Evolutionary conservation across 2,888 invertebrate genomes (phyloP).

Genomic region (Nomada fabriciana): DNA sequence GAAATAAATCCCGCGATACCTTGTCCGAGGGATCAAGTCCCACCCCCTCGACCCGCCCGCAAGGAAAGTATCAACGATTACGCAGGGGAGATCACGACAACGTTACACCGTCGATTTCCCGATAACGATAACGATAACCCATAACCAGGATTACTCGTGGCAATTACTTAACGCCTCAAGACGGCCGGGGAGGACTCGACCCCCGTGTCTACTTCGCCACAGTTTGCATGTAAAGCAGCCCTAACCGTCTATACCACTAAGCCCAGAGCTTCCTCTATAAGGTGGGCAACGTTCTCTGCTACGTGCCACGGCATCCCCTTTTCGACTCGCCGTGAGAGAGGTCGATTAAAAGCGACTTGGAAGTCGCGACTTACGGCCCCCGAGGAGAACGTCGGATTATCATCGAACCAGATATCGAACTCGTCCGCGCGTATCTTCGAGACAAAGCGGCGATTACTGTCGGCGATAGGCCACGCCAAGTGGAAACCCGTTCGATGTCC

Average conservation of each 20-base stretch:
- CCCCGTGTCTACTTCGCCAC: slow-evolving; percentile 48
- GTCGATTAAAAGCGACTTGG: slow-evolving; percentile 67
- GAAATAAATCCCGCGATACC: not conserved
- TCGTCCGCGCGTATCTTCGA: slow-evolving; percentile 41
- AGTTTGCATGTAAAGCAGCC: slow-evolving; percentile 79
- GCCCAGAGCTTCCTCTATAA: not conserved
- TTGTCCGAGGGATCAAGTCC: not conserved
- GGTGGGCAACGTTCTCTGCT: slow-evolving; percentile 44
- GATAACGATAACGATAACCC: slow-evolving; percentile 73
- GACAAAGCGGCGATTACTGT: slow-evolving; percentile 59
- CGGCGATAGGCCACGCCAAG: slow-evolving; percentile 21
- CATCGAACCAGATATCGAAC: slow-evolving; percentile 45
- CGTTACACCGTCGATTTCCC: slow-evolving; percentile 48
- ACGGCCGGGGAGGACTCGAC: slow-evolving; percentile 54
- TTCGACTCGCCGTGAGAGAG: slow-evolving; percentile 55
- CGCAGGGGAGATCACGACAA: slow-evolving; percentile 17
- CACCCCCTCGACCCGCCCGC: not conserved
- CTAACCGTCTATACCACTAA: not conserved
- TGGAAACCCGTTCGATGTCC: slow-evolving; percentile 41
- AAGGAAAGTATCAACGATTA: slow-evolving; percentile 25
- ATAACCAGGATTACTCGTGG: slow-evolving; percentile 77
- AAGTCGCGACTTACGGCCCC: slow-evolving; percentile 29
- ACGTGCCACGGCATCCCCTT: slow-evolving; percentile 63
- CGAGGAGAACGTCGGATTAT: slow-evolving; percentile 47
- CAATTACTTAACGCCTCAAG: slow-evolving; percentile 79